phyloP scores from a whole-genome alignment of 1,140 invertebrate species.

The Cardiocondyla obscurior region DNA sequence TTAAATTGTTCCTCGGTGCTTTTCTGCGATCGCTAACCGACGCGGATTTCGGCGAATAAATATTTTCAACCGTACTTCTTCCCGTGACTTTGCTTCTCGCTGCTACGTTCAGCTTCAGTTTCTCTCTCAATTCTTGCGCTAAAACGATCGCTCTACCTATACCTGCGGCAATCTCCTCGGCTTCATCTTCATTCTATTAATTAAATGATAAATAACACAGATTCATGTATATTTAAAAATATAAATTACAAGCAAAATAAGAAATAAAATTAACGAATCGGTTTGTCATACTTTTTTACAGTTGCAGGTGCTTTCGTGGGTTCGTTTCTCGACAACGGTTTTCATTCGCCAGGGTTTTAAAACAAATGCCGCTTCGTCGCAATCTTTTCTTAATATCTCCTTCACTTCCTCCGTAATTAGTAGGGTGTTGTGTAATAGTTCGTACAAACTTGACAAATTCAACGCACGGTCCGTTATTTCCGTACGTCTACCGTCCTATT shows the following conservation, averaged over 20 bases:
- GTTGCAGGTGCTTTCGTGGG: slow-evolving; percentile 70
- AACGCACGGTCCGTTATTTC: slow-evolving; percentile 29
- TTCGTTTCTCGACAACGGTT: slow-evolving; percentile 61
- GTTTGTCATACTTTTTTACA: slow-evolving; percentile 75
- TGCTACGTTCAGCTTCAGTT: slow-evolving; percentile 52
- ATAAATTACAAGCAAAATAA: slow-evolving; percentile 3
- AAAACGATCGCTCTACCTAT: slow-evolving; percentile 74
- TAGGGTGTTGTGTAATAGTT: slow-evolving; percentile 71
- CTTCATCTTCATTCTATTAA: slow-evolving; percentile 56
- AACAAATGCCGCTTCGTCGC: slow-evolving; percentile 77
- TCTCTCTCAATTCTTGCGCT: slow-evolving; percentile 75
- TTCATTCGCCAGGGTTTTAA: slow-evolving; percentile 77
- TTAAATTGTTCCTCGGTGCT: background rate
- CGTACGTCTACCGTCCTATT: slow-evolving; percentile 34
- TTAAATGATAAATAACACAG: slow-evolving; percentile 9
- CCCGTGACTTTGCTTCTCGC: background rate
- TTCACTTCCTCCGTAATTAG: slow-evolving; percentile 73
- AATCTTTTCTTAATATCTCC: slow-evolving; percentile 71
- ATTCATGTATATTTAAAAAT: background rate
- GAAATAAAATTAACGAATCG: background rate
- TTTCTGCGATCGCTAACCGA: background rate
- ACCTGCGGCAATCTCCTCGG: slow-evolving; percentile 72
- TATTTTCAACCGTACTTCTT: background rate
- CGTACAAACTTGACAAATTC: slow-evolving; percentile 68
- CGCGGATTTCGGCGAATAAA: background rate